Evolutionary conservation across 2,888 invertebrate species (phyloP).

Genomic region (Cerastis rubricosa): DNA sequence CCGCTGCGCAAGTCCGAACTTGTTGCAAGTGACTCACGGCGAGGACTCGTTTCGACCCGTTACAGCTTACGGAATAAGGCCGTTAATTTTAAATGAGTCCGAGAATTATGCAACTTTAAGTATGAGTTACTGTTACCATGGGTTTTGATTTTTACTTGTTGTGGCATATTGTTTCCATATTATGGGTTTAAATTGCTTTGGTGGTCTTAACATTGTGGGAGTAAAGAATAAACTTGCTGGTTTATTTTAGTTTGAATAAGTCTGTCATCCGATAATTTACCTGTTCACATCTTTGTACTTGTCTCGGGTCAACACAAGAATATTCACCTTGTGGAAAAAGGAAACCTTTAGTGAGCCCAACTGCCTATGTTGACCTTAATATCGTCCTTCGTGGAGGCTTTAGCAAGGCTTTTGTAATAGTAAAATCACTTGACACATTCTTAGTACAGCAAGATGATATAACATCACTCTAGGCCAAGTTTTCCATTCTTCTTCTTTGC

Average conservation of each 20-base stretch:
- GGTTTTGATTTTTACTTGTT: not conserved
- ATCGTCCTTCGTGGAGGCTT: not conserved
- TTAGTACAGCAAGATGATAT: not conserved
- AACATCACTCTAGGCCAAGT: not conserved
- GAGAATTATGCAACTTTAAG: conserved; percentile 21
- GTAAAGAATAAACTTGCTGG: not conserved
- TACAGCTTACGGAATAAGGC: conserved; percentile 34
- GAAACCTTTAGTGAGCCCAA: not conserved
- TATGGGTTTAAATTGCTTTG: not conserved
- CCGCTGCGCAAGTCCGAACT: conserved; percentile 57
- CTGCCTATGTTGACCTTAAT: not conserved
- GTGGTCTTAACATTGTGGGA: not conserved
- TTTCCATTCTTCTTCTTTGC: not conserved
- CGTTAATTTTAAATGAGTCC: conserved; percentile 49
- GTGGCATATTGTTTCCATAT: not conserved
- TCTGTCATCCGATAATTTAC: not conserved
- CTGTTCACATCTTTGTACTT: not conserved
- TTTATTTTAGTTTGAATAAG: not conserved
- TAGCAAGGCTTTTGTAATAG: not conserved
- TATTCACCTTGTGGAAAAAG: not conserved
- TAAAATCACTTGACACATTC: not conserved
- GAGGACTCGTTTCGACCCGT: conserved; percentile 48
- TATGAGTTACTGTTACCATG: conserved; percentile 15
- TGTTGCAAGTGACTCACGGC: conserved; percentile 53
- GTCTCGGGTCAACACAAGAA: not conserved